These are phyloP conservation scores for Dorcus hopei DNA, from an alignment of 2,888 invertebrate genomes.

Conservation along the genomic window DNA sequence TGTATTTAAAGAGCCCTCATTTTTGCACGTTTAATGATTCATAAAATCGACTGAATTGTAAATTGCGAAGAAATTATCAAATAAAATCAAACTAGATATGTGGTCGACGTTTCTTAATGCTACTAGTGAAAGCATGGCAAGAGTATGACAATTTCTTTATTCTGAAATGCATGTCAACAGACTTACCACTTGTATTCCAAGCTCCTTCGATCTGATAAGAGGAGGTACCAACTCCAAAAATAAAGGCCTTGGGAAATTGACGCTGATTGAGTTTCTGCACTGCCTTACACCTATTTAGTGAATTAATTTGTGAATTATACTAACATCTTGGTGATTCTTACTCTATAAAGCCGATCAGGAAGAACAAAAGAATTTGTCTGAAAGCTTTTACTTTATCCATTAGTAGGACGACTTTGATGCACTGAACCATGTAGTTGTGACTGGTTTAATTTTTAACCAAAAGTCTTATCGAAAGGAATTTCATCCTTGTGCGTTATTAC, in stretches of 20 bases:
- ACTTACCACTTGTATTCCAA: neutral
- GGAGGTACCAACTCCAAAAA: neutral
- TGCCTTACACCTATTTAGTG: neutral
- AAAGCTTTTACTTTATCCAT: neutral
- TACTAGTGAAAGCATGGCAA: too few relatives aligned
- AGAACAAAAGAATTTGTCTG: neutral
- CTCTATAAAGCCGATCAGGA: neutral
- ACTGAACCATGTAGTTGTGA: too few relatives aligned
- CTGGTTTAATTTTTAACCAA: too few relatives aligned
- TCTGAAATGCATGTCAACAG: neutral
- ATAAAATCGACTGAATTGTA: too few relatives aligned
- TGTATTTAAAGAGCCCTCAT: neutral
- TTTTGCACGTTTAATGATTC: too few relatives aligned
- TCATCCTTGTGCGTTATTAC: too few relatives aligned
- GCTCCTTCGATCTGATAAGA: conserved; percentile 1
- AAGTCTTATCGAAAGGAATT: too few relatives aligned
- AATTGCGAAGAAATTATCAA: too few relatives aligned
- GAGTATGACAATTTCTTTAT: too few relatives aligned
- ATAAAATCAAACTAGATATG: too few relatives aligned
- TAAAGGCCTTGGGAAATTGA: neutral
- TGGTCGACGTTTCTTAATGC: too few relatives aligned
- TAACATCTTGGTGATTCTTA: neutral
- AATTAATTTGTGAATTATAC: neutral
- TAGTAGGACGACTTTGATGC: too few relatives aligned
- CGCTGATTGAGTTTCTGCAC: neutral